phyloP scores from a whole-genome alignment of 2,888 invertebrate species.

The Stenoptilia bipunctidactyla region DNA sequence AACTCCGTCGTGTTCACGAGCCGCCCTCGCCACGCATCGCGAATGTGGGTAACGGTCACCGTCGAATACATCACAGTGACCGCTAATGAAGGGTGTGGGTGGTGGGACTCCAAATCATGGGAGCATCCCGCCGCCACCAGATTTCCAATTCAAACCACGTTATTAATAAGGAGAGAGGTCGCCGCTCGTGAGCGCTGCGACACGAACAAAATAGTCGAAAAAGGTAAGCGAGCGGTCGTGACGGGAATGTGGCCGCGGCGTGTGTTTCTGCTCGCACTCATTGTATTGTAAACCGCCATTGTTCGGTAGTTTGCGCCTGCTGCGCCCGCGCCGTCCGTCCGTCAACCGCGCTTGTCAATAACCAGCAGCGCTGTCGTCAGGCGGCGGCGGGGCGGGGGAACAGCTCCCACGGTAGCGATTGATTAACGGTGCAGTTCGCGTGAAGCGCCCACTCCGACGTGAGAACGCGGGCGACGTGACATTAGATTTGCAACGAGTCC shows the following conservation, averaged over 20 bases:
- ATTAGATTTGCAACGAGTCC: too few relatives aligned
- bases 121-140: conserved; percentile 26
- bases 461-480: conserved; percentile 20
- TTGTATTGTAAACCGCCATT: conserved; percentile 67
- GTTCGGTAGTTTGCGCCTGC: conserved; percentile 63
- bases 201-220: conserved; percentile 58
- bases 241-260: conserved; percentile 59
- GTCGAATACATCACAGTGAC: too few relatives aligned
- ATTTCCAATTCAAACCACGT: conserved; percentile 57
- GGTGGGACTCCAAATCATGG: conserved; percentile 20
- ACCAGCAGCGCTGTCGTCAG: neutral
- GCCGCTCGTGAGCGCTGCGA: conserved; percentile 38
- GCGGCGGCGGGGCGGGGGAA: too few relatives aligned
- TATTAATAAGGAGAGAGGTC: conserved; percentile 53
- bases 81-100: too few relatives aligned
- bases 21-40: neutral
- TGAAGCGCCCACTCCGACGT: conserved; percentile 24
- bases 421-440: conserved; percentile 46
- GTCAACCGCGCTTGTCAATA: neutral
- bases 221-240: conserved; percentile 57
- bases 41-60: too few relatives aligned
- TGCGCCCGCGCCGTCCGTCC: conserved; percentile 39
- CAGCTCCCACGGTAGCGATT: conserved; percentile 25
- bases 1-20: conserved; percentile 13
- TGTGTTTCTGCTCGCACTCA: conserved; percentile 58